These are phyloP conservation scores for Idaea biselata DNA, from an alignment of 2,888 invertebrate species.

Conservation along the genomic window DNA sequence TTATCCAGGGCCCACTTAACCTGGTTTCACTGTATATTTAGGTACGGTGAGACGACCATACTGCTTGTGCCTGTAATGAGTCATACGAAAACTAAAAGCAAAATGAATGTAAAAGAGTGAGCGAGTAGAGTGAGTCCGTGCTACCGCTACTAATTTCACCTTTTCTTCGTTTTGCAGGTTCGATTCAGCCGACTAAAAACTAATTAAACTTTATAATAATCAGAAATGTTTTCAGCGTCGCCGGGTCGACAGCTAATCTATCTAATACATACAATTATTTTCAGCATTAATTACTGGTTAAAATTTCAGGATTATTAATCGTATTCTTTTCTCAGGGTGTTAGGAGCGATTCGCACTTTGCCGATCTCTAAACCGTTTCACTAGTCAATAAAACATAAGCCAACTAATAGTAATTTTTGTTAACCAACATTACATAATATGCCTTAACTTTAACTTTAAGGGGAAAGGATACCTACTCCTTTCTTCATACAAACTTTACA, in stretches of 20 bases:
- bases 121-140: neutral
- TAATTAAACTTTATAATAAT: conserved; percentile 43
- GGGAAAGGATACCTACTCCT: too few relatives aligned
- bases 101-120: conserved; percentile 1
- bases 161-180: conserved; percentile 61
- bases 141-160: conserved; percentile 47
- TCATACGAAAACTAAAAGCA: neutral
- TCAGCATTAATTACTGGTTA: conserved; percentile 65
- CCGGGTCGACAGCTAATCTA: conserved; percentile 49
- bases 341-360: conserved; percentile 32
- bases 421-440: too few relatives aligned
- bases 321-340: conserved; percentile 59
- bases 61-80: neutral
- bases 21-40: neutral
- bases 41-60: neutral
- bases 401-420: too few relatives aligned
- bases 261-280: conserved; percentile 60
- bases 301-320: conserved; percentile 67
- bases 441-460: too few relatives aligned
- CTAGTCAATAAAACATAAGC: too few relatives aligned
- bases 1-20: too few relatives aligned
- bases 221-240: conserved; percentile 60
- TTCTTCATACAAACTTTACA: too few relatives aligned
- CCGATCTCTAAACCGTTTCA: too few relatives aligned
- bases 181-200: conserved; percentile 50